Evolutionary conservation across 2,797 vertebrate species (phyloP).

Genomic region (Loriculus beryllinus): DNA sequence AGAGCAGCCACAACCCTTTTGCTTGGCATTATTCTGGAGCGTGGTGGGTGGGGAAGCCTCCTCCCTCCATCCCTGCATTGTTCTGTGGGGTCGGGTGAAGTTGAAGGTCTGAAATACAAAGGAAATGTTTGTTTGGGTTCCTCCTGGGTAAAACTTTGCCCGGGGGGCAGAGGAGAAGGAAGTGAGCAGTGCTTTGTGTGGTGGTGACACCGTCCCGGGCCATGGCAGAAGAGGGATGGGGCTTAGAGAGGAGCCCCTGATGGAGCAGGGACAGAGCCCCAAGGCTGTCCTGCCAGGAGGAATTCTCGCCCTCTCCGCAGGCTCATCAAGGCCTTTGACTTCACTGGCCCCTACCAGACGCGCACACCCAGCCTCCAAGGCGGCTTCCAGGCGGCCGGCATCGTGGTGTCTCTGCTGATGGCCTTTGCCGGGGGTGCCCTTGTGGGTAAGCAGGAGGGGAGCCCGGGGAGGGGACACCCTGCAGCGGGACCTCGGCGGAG

Average conservation of each 20-base stretch:
- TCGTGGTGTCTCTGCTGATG: constrained; percentile 87
- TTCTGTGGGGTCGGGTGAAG: not conserved
- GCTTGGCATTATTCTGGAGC: not conserved
- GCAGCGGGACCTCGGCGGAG: not conserved
- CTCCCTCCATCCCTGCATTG: not conserved
- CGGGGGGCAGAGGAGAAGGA: not conserved
- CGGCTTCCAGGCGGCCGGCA: constrained; percentile 86
- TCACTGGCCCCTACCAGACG: constrained; percentile 35
- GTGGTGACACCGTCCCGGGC: not conserved
- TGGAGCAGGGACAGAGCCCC: not conserved
- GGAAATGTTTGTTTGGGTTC: not conserved
- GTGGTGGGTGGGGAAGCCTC: not conserved
- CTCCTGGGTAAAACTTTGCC: not conserved
- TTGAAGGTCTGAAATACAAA: not conserved
- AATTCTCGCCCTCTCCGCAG: constrained; percentile 56
- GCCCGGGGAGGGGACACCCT: not conserved
- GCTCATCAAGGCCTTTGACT: constrained; percentile 76
- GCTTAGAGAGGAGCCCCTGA: not conserved
- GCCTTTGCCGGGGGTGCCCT: constrained; percentile 85
- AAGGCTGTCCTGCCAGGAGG: not conserved
- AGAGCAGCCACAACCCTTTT: not conserved
- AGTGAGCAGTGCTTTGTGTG: not conserved
- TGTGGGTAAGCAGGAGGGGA: constrained; percentile 82
- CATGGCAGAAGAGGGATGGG: not conserved
- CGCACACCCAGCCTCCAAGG: constrained; percentile 79